Base-by-base conservation (phyloP, 2,888 invertebrate species). In the Strigamia crassipes region DNA sequence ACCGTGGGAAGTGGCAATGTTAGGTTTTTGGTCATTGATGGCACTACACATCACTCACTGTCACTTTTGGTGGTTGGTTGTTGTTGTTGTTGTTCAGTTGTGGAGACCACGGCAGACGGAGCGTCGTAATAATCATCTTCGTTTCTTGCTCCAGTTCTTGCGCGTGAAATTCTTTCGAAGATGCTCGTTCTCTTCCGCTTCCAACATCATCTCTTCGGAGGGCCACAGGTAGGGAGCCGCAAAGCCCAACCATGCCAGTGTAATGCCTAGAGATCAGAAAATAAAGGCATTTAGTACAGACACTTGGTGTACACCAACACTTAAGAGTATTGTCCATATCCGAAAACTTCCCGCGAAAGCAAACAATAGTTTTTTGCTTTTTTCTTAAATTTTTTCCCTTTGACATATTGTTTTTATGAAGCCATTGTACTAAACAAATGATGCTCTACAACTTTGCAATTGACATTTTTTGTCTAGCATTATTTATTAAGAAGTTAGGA, bases 61-160 rank as follows among this genome's bases (percentile, higher is more conserved):
- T 56, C 21, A 9, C 3, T 5, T 56, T n/a, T 56, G 56, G 56
- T 15, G 6, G n/a, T 56, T 18, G n/a, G 56, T n/a, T 18, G 51
- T 51, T 51, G 66, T 66, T 66, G n/a, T n/a, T n/a, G n/a, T n/a
- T n/a, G n/a, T 73, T 23, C 27, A 12, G 61, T 66, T 73, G 80
- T 80, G 80, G 13, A 80, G 80, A 31, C 80, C 80, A 12, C 80
- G 80, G 51, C 80, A 80, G 9, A 80, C 80, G 12, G 79, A 31
- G 21, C 80, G 80, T 13, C 81, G 61, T 38, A 51, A 18, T 12
- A 41, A 81, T 81, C 81, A 81, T 81, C 81, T 81, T 31, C 81
- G 61, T 15, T 81, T 81, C 81, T 81, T 81, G 41, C 61, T 81
- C 81, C 81, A 81, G 66, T 81, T 81, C 81, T 81, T 81, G 27